phyloP scores from a whole-genome alignment of 2,113 vertebrate species.

The Ceuthmochares aereus region DNA sequence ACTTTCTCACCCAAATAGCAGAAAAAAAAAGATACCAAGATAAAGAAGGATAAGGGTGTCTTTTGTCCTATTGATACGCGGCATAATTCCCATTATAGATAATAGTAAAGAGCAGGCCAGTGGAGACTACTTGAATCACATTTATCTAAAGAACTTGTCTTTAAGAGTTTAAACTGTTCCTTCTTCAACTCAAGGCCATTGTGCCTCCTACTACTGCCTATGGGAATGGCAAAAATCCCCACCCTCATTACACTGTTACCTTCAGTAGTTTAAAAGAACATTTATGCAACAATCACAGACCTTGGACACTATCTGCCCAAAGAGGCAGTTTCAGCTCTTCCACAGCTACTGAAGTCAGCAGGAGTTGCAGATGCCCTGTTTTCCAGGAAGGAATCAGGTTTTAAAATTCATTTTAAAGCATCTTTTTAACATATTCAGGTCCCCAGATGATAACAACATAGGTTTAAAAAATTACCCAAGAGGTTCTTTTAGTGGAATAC shows the following conservation, averaged over 20 bases:
- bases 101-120: background rate
- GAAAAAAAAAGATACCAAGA: background rate
- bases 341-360: background rate
- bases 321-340: background rate
- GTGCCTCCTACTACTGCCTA: background rate
- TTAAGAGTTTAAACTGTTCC: background rate
- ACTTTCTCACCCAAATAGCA: background rate
- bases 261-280: background rate
- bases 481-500: background rate
- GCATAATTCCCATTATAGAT: constrained; percentile 13
- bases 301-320: background rate
- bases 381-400: background rate
- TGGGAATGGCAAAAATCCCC: background rate
- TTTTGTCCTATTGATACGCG: background rate
- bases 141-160: background rate
- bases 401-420: background rate
- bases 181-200: background rate
- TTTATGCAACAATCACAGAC: background rate
- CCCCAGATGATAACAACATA: background rate
- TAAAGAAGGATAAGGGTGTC: background rate
- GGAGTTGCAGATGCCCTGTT: accelerated
- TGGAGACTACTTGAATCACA: background rate
- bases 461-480: background rate
- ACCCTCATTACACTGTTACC: background rate
- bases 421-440: background rate